phyloP scores from a whole-genome alignment of 2,888 invertebrate species.

The Portevinia maculata region DNA sequence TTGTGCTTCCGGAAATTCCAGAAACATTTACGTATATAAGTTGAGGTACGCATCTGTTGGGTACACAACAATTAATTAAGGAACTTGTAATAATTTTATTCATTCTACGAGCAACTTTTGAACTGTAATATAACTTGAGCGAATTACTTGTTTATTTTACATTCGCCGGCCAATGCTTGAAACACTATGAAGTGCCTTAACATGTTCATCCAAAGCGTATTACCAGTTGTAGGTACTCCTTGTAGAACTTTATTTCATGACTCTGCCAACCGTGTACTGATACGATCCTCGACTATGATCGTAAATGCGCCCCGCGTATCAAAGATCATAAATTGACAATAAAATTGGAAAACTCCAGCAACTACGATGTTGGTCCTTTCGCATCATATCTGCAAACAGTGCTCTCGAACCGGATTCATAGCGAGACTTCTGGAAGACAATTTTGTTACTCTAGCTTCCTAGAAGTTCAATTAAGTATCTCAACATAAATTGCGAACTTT shows the following conservation, averaged over 20 bases:
- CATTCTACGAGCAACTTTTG: not conserved
- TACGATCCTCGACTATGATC: slow-evolving; percentile 34
- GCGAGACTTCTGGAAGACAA: slow-evolving; percentile 22
- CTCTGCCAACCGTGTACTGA: slow-evolving; percentile 28
- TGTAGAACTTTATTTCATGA: slow-evolving; percentile 16
- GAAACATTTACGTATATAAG: too few species aligned
- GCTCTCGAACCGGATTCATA: slow-evolving; percentile 21
- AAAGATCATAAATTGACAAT: slow-evolving; percentile 60
- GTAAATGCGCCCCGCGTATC: slow-evolving; percentile 26
- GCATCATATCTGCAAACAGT: not conserved
- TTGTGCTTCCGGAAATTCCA: too few species aligned
- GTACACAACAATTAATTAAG: too few species aligned
- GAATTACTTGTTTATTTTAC: not conserved
- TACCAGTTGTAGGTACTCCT: slow-evolving; percentile 14
- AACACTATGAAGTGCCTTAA: slow-evolving; percentile 43
- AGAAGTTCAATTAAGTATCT: slow-evolving; percentile 68
- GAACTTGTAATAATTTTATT: too few species aligned
- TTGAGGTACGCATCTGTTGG: too few species aligned
- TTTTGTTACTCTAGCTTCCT: slow-evolving; percentile 5
- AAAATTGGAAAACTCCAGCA: slow-evolving; percentile 60
- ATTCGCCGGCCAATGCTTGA: slow-evolving; percentile 9
- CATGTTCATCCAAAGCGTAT: slow-evolving; percentile 43
- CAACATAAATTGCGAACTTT: slow-evolving; percentile 68
- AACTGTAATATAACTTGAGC: slow-evolving; percentile 10
- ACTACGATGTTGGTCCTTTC: not conserved